A percentile compares a stretch with the other conserved stretches of the same genome.
Conservation (phyloP, 2,113 vertebrate species). For the Dipodomys merriami region DNA sequence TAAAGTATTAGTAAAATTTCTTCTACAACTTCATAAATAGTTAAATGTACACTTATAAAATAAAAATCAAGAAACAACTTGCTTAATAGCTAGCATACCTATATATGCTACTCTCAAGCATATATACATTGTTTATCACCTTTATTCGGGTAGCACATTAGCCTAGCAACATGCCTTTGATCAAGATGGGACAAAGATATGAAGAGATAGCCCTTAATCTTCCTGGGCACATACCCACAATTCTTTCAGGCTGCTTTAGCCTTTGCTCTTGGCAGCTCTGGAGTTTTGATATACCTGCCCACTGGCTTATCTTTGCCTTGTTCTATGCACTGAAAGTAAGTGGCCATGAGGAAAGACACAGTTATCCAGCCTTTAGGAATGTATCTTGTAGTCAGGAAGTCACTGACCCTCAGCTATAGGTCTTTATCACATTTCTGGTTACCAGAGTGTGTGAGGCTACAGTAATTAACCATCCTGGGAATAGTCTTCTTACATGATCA, state of each 20-base stretch:
- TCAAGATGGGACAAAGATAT: no score
- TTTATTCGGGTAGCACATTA: background rate
- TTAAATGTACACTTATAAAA: background rate
- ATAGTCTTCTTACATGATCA: background rate
- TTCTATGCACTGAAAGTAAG: background rate
- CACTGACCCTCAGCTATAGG: background rate
- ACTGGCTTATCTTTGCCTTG: background rate
- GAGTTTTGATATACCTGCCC: background rate
- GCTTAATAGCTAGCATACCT: background rate
- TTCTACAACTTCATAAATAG: background rate
- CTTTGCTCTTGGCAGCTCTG: background rate
- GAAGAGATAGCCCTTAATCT: background rate
- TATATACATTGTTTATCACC: no score
- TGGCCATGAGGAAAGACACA: background rate
- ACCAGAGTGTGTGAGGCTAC: background rate
- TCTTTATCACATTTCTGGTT: background rate
- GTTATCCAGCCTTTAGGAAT: background rate
- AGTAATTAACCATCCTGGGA: background rate
- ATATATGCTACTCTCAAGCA: background rate
- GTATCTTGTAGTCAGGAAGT: background rate
- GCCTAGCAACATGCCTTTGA: background rate
- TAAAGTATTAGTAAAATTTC: conserved; percentile 4
- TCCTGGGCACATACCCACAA: accelerated
- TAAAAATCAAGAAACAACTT: background rate
- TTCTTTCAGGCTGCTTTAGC: background rate